Evolutionary conservation across 1,140 invertebrate species (phyloP).

Genomic region (Lasaia peninsularis): DNA sequence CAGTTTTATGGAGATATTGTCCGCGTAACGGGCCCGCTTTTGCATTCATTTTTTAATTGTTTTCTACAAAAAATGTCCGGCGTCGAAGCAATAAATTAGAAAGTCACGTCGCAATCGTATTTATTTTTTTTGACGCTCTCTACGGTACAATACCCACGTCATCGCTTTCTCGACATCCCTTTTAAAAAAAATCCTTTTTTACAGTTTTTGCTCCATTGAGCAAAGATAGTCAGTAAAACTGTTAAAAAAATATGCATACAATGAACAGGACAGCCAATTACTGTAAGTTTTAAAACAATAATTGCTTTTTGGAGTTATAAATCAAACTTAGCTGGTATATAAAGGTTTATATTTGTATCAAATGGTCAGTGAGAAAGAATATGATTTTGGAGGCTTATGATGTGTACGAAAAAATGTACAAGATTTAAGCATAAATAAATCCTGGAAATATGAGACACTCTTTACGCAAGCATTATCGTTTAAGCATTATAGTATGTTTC

Average conservation of each 20-base stretch:
- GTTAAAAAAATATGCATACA: not conserved
- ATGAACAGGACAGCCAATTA: not conserved
- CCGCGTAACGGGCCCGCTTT: slow-evolving; percentile 20
- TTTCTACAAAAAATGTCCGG: slow-evolving; percentile 31
- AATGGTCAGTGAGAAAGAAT: too few relatives aligned
- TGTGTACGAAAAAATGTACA: too few relatives aligned
- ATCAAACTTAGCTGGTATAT: too few relatives aligned
- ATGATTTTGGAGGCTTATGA: too few relatives aligned
- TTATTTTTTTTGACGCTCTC: slow-evolving; percentile 49
- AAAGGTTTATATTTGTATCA: too few relatives aligned
- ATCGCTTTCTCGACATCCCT: slow-evolving; percentile 36
- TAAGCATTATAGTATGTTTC: too few relatives aligned
- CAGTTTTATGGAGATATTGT: not conserved
- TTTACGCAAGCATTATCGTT: too few relatives aligned
- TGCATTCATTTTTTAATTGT: slow-evolving; percentile 39
- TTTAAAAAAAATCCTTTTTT: slow-evolving; percentile 20
- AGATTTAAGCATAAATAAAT: too few relatives aligned
- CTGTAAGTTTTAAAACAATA: not conserved
- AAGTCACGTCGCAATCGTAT: slow-evolving; percentile 36
- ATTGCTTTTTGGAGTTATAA: too few relatives aligned
- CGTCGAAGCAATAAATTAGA: slow-evolving; percentile 55
- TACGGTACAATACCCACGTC: slow-evolving; percentile 29
- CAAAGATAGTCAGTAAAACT: not conserved
- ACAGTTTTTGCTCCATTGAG: not conserved
- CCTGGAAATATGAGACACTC: too few relatives aligned